Evolutionary conservation across 2,113 vertebrate species (phyloP).

Genomic region (Rana temporaria): DNA sequence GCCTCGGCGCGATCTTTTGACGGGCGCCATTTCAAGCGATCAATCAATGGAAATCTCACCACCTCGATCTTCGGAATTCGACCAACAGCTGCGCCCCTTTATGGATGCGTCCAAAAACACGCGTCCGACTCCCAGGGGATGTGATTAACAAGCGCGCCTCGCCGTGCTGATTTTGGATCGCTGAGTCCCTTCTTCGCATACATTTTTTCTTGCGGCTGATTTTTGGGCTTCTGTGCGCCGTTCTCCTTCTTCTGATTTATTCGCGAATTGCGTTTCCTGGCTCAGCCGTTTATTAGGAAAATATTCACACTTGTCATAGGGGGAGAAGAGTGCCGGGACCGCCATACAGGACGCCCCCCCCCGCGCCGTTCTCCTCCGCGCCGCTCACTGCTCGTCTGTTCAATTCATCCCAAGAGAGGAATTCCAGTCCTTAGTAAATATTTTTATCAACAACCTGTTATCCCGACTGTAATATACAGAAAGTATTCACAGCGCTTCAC

Average conservation of each 20-base stretch:
- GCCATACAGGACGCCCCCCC: too few relatives aligned
- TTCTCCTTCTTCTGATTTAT: neutral
- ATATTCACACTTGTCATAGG: too few relatives aligned
- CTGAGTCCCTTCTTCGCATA: neutral
- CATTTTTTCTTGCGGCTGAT: neutral
- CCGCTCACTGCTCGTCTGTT: too few relatives aligned
- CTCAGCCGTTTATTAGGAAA: too few relatives aligned
- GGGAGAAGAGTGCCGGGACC: too few relatives aligned
- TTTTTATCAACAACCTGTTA: too few relatives aligned
- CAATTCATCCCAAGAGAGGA: too few relatives aligned
- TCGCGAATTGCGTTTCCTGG: too few relatives aligned
- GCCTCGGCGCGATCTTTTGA: neutral
- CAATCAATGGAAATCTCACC: neutral
- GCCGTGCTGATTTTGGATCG: neutral
- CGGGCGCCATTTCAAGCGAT: neutral
- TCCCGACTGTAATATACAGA: too few relatives aligned
- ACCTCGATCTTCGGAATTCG: neutral
- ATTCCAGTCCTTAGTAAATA: too few relatives aligned
- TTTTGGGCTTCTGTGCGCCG: neutral
- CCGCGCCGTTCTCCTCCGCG: too few relatives aligned
- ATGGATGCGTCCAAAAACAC: neutral
- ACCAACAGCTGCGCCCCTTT: conserved; percentile 3
- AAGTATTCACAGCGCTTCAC: too few relatives aligned
- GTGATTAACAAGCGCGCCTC: neutral
- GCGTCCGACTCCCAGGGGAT: neutral